phyloP scores from a whole-genome alignment of 2,888 invertebrate species.

The Epirrhoe tristata region DNA sequence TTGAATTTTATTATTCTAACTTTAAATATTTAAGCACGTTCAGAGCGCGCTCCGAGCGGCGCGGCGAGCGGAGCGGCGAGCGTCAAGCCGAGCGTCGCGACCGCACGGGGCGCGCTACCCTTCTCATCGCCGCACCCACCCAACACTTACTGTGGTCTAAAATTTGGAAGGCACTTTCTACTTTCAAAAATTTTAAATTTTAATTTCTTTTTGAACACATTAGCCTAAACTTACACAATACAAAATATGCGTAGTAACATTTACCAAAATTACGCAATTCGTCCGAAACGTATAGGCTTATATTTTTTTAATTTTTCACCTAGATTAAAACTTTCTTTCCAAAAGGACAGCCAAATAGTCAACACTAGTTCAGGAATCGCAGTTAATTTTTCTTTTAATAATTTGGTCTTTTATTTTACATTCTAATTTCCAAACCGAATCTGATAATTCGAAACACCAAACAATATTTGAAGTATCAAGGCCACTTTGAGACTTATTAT shows the following conservation, averaged over 20 bases:
- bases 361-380: conserved; percentile 79
- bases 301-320: conserved; percentile 70
- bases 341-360: conserved; percentile 84
- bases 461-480: conserved; percentile 83
- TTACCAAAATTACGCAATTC: conserved; percentile 84
- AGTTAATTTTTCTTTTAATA: conserved; percentile 74
- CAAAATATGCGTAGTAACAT: conserved; percentile 86
- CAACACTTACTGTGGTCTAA: conserved; percentile 87
- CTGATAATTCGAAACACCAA: conserved; percentile 79
- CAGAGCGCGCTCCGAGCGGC: conserved; percentile 50
- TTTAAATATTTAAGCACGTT: conserved; percentile 80
- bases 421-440: conserved; percentile 82
- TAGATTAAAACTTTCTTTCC: conserved; percentile 78
- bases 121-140: conserved; percentile 82
- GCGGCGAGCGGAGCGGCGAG: too few relatives aligned
- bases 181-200: conserved; percentile 85
- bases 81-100: too few relatives aligned
- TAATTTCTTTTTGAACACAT: conserved; percentile 90
- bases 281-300: conserved; percentile 83
- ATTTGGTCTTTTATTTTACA: conserved; percentile 83
- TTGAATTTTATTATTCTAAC: conserved; percentile 84
- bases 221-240: conserved; percentile 88
- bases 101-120: conserved; percentile 45
- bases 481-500: conserved; percentile 84
- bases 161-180: conserved; percentile 94